phyloP scores from a whole-genome alignment of 2,797 vertebrate species.

The Brotula barbata region DNA sequence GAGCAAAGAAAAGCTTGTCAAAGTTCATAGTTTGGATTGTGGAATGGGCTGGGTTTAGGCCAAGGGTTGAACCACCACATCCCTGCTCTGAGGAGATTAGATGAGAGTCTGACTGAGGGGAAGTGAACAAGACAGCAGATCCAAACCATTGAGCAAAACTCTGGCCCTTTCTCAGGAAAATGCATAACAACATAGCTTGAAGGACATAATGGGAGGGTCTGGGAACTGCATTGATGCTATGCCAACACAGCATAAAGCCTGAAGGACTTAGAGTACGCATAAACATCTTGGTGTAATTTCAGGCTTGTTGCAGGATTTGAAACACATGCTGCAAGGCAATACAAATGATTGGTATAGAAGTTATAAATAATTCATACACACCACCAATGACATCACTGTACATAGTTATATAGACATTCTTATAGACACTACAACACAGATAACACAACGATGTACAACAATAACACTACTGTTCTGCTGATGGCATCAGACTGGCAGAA shows the following conservation, averaged over 20 bases:
- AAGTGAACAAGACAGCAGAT: constrained; percentile 42
- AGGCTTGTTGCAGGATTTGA: constrained; percentile 42
- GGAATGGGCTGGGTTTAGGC: constrained; percentile 60
- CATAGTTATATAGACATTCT: constrained; percentile 1
- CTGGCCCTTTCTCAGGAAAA: constrained; percentile 29
- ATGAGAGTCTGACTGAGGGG: constrained; percentile 39
- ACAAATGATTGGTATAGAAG: constrained; percentile 20
- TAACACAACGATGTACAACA: no score
- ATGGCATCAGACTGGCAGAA: no score
- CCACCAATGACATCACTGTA: constrained; percentile 1
- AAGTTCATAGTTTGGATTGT: constrained; percentile 45
- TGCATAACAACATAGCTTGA: constrained; percentile 19
- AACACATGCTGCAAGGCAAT: constrained; percentile 42
- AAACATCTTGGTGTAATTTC: constrained; percentile 61
- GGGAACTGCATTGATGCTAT: constrained; percentile 40
- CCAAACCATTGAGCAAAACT: constrained; percentile 37
- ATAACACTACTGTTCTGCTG: no score
- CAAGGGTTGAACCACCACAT: constrained; percentile 45
- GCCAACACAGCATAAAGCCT: constrained; percentile 31
- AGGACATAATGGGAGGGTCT: no score
- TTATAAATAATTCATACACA: constrained; percentile 28
- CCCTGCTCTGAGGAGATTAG: constrained; percentile 69
- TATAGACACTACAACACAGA: no score
- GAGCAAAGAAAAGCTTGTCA: constrained; percentile 55
- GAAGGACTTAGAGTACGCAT: constrained; percentile 45